Base-by-base conservation (phyloP, 2,113 vertebrate species). In the Phyllopteryx taeniolatus region DNA sequence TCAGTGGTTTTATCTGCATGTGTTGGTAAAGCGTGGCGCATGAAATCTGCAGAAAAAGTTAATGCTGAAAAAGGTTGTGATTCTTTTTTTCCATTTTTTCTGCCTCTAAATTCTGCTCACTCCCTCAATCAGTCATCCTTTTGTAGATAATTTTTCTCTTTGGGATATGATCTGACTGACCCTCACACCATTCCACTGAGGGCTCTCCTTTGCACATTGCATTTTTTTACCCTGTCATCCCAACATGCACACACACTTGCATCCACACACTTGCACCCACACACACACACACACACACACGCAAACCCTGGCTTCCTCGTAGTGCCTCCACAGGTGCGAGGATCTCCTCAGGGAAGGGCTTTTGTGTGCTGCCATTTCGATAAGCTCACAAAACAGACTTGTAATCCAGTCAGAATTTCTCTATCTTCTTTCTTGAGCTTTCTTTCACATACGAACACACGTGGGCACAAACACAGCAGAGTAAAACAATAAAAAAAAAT, bases 301-400 rank as follows among this genome's bases (percentile, higher is more conserved):
- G 14, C 79, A 84, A 46, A 4, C 61, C 72, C 33, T 67, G 46
- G 44, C 67, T 79, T 73, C 53, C 35, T 57, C 8, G 14, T 35
- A 71, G 79, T 79, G 57, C 62, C 79, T 87, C 67, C 71, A 85
- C 90, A 91, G 89, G 88, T 90, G 89, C 76, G 62, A 8, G 82
- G 84, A 87, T 84, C 79, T 90, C 89, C 88, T 78, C 71, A 84
- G 90, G 87, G 86, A 83, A 89, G 53, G 75, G 74, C 83, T 85
- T 91, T 88, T 81, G 85, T 89, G 80, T 75, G 71, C 79, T 78
- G 74, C 80, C 76, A 85, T 90, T 81, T 75, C 74, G 59, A 71
- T 76, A 87, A 91, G 64, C 80, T 83, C 77, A 85, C 78, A 73
- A 89, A 89, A 86, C 84, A 90, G 85, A 69, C 68, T 77, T 73